A percentile compares a stretch with the other conserved stretches of the same genome.
phyloP scores from a whole-genome alignment of 2,888 invertebrate species.

The Myathropa florea region DNA sequence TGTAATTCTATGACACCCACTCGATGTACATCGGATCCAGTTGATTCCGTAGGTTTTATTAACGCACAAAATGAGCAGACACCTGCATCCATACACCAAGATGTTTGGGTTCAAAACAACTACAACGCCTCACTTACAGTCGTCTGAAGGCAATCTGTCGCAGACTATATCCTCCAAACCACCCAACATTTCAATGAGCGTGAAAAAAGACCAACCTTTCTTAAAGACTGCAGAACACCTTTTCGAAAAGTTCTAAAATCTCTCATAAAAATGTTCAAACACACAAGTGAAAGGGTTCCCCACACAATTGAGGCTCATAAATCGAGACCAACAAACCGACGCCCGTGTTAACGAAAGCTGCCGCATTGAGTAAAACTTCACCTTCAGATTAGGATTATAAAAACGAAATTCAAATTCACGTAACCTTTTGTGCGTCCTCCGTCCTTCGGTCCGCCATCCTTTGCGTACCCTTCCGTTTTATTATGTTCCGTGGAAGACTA shows the following conservation, averaged over 20 bases:
- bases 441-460: neutral
- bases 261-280: neutral
- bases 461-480: neutral
- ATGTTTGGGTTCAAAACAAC: no score
- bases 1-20: no score
- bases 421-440: neutral
- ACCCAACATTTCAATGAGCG: no score
- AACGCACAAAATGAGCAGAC: no score
- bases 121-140: no score
- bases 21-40: no score
- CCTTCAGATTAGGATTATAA: neutral
- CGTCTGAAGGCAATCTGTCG: no score
- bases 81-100: no score
- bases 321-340: neutral
- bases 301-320: neutral
- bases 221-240: neutral
- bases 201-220: no score
- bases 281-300: neutral
- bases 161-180: no score
- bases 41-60: no score
- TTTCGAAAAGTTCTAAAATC: neutral
- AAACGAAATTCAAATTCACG: neutral
- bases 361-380: neutral
- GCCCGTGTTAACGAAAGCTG: neutral
- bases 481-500: neutral